These are phyloP conservation scores for Apomyelois bistriatella DNA, from an alignment of 2,888 invertebrate species.

Conservation along the genomic window DNA sequence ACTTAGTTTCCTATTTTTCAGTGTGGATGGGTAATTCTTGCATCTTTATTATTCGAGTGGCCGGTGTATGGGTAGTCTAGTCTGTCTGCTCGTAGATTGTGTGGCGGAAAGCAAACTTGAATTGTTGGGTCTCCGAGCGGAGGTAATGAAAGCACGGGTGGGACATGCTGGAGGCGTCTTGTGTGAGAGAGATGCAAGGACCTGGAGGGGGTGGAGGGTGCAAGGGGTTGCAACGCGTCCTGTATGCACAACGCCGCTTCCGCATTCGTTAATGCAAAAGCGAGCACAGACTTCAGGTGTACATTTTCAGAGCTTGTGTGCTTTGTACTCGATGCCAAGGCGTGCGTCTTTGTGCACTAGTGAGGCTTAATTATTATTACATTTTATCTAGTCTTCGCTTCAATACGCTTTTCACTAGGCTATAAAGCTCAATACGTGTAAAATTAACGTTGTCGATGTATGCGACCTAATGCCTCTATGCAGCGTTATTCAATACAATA, in stretches of 20 bases:
- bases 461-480: slow-evolving; percentile 8
- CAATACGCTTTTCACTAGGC: slow-evolving; percentile 36
- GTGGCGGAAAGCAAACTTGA: slow-evolving; percentile 78
- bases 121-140: slow-evolving; percentile 75
- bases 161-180: slow-evolving; percentile 73
- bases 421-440: slow-evolving; percentile 18
- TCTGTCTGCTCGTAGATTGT: slow-evolving; percentile 75
- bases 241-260: slow-evolving; percentile 78
- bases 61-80: slow-evolving; percentile 59
- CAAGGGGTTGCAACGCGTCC: slow-evolving; percentile 63
- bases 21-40: slow-evolving; percentile 74
- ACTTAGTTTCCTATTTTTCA: slow-evolving; percentile 78
- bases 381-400: slow-evolving; percentile 62
- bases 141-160: slow-evolving; percentile 78
- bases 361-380: slow-evolving; percentile 72
- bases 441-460: slow-evolving; percentile 12
- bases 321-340: slow-evolving; percentile 72
- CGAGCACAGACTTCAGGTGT: slow-evolving; percentile 78
- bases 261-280: slow-evolving; percentile 80
- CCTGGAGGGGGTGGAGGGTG: slow-evolving; percentile 32
- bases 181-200: slow-evolving; percentile 60
- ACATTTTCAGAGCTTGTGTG: slow-evolving; percentile 77
- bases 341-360: slow-evolving; percentile 72
- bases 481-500: slow-evolving; percentile 2
- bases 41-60: slow-evolving; percentile 80